These are phyloP conservation scores for Drosophila kokeensis DNA, from an alignment of 2,888 invertebrate genomes.

Conservation along the genomic window DNA sequence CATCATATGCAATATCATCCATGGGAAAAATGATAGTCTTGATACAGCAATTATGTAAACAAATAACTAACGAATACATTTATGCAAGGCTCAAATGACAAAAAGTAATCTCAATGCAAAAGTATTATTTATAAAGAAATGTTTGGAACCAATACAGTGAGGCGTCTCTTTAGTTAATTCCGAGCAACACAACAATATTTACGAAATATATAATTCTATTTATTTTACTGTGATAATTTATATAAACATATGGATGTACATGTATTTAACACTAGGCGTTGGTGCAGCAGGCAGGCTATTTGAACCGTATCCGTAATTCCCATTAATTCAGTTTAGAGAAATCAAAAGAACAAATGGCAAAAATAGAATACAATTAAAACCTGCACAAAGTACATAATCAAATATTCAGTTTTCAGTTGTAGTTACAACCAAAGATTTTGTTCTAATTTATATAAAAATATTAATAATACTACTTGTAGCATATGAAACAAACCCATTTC, in stretches of 20 bases:
- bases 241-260: slow-evolving; percentile 47
- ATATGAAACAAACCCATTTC: slow-evolving; percentile 40
- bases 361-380: slow-evolving; percentile 25
- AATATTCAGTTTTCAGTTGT: slow-evolving; percentile 71
- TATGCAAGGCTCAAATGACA: slow-evolving; percentile 9
- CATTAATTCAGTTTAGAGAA: slow-evolving; percentile 32
- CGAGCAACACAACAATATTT: slow-evolving; percentile 40
- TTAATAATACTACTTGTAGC: slow-evolving; percentile 33
- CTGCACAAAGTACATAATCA: slow-evolving; percentile 53
- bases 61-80: slow-evolving; percentile 13
- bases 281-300: slow-evolving; percentile 29
- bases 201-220: slow-evolving; percentile 65
- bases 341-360: slow-evolving; percentile 11
- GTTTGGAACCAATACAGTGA: slow-evolving; percentile 13
- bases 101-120: slow-evolving; percentile 47
- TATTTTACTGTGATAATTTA: slow-evolving; percentile 82
- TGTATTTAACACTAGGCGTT: slow-evolving; percentile 29
- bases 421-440: slow-evolving; percentile 79
- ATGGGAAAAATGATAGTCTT: neutral
- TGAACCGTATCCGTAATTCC: slow-evolving; percentile 18
- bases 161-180: slow-evolving; percentile 41
- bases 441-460: slow-evolving; percentile 34
- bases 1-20: neutral
- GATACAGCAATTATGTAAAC: neutral
- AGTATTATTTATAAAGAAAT: slow-evolving; percentile 49